Percentiles rank a stretch among this genome's conserved stretches.
Evolutionary conservation across 2,797 vertebrate species (phyloP).

Genomic region (Sebastes matsubarae): DNA sequence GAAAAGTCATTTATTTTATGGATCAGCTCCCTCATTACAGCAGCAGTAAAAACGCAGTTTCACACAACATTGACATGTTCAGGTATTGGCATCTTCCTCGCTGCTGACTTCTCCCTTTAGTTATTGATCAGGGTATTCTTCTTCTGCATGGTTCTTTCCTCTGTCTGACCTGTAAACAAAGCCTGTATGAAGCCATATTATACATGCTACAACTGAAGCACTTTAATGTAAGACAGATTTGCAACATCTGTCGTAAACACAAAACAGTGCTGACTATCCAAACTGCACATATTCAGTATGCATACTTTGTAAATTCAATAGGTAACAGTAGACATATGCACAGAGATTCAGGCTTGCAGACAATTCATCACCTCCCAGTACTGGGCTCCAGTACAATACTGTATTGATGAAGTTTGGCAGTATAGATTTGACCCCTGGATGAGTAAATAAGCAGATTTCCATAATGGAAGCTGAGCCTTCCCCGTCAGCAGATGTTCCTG

Average conservation of each 20-base stretch:
- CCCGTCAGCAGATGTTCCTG: constrained; percentile 45
- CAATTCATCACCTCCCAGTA: not conserved
- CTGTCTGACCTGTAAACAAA: not conserved
- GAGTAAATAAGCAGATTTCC: constrained; percentile 35
- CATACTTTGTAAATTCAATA: not conserved
- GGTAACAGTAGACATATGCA: not conserved
- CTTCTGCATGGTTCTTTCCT: not conserved
- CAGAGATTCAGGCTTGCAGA: not conserved
- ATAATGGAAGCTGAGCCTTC: constrained; percentile 34
- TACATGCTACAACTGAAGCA: not conserved
- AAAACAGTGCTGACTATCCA: not conserved
- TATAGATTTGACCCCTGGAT: constrained; percentile 27
- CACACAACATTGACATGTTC: not conserved
- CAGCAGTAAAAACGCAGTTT: not conserved
- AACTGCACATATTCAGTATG: not conserved
- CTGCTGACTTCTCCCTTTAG: constrained; percentile 2
- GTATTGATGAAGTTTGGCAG: constrained; percentile 25
- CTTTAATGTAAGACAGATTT: not conserved
- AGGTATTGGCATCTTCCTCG: not conserved
- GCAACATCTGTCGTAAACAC: not conserved
- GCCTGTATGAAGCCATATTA: not conserved
- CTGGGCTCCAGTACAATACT: not conserved
- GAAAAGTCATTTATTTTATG: not conserved
- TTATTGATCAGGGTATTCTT: constrained; percentile 7
- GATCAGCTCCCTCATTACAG: not conserved